Percentiles rank a stretch among this genome's conserved stretches.
These are phyloP conservation scores for Crenuchus spilurus DNA, from an alignment of 2,797 vertebrate species.

Conservation along the genomic window DNA sequence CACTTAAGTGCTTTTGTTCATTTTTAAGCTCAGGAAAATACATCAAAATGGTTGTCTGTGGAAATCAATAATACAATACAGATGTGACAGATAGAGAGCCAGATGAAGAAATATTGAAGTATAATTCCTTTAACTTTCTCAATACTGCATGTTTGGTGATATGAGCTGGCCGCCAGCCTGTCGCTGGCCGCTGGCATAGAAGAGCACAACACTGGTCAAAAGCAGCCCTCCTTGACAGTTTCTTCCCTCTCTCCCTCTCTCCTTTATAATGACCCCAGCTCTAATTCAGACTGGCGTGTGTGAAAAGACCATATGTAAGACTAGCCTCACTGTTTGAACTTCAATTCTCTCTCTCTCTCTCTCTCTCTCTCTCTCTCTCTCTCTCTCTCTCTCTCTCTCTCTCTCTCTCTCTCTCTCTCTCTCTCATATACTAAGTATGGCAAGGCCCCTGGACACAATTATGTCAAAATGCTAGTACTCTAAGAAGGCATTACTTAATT, in stretches of 20 bases:
- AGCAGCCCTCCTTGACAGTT: slow-evolving; percentile 17
- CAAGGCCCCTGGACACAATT: slow-evolving; percentile 24
- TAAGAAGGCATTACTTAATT: not conserved
- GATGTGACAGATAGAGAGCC: too few relatives aligned
- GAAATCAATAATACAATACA: too few relatives aligned
- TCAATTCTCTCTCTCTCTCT: slow-evolving; percentile 45
- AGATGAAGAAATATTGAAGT: not conserved
- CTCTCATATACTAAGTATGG: not conserved
- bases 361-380: slow-evolving; percentile 2
- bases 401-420: not conserved
- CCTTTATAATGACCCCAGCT: slow-evolving; percentile 18
- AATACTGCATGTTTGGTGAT: not conserved
- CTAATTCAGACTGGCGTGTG: slow-evolving; percentile 40
- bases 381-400: too few relatives aligned
- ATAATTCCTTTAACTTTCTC: not conserved
- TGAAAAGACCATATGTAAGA: slow-evolving; percentile 46
- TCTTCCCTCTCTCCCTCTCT: slow-evolving; percentile 27
- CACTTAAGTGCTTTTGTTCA: too few relatives aligned
- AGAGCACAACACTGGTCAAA: too few relatives aligned
- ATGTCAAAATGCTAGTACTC: slow-evolving; percentile 12
- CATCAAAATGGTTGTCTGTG: too few relatives aligned
- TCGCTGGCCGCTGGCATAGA: too few relatives aligned
- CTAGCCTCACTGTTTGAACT: slow-evolving; percentile 46
- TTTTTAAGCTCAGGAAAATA: too few relatives aligned
- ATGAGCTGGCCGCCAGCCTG: not conserved